Percentiles rank a stretch among this genome's conserved stretches.
These are phyloP conservation scores for Remorina albescens DNA, from an alignment of 2,797 vertebrate genomes.

Conservation along the genomic window DNA sequence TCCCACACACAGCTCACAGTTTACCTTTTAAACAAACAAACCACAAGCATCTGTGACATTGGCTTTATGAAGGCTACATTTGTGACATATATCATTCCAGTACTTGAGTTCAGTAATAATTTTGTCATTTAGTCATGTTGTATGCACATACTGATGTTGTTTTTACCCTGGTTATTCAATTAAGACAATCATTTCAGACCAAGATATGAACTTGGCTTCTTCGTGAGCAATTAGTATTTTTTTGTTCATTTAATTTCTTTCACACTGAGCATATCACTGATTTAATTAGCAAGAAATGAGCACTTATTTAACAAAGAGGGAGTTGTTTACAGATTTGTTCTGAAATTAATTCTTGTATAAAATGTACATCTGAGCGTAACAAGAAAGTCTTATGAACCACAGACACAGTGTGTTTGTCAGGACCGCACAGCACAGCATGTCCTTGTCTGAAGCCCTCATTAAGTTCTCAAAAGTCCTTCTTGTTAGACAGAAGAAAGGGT, in stretches of 20 bases:
- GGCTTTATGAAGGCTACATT: not conserved
- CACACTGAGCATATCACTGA: too few relatives aligned
- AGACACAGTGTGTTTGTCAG: constrained; percentile 22
- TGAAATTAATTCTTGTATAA: constrained; percentile 3
- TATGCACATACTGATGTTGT: not conserved
- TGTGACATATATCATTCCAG: not conserved
- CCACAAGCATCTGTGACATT: constrained; percentile 1
- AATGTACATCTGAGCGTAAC: constrained; percentile 5
- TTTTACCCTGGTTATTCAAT: not conserved
- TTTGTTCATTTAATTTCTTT: too few relatives aligned
- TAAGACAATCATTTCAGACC: not conserved
- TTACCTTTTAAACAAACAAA: constrained; percentile 24
- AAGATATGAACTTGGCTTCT: not conserved
- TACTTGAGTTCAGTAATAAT: not conserved
- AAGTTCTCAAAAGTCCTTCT: constrained; percentile 27
- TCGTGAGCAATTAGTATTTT: too few relatives aligned
- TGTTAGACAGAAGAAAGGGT: constrained; percentile 46
- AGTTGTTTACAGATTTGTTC: constrained; percentile 15
- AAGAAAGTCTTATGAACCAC: not conserved
- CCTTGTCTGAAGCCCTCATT: constrained; percentile 41
- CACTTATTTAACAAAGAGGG: not conserved
- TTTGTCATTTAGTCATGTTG: not conserved
- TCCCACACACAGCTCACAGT: constrained; percentile 37
- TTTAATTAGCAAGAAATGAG: not conserved
- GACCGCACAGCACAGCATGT: constrained; percentile 36